Conservation (phyloP, 2,113 vertebrate species). For the Asarcornis scutulata region DNA sequence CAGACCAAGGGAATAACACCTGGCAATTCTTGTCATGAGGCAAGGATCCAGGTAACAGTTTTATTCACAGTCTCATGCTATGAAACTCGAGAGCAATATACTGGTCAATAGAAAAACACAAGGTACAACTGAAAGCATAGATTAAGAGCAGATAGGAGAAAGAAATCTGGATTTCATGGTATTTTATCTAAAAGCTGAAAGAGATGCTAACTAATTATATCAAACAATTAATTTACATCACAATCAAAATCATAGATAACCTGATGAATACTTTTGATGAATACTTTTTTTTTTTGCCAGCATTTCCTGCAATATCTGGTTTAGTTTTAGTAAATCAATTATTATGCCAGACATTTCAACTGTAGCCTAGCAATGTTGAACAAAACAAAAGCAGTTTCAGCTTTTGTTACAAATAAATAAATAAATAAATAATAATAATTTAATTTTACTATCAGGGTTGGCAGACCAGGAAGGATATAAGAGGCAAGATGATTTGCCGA, state of each 20-base stretch:
- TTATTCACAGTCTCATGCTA: neutral
- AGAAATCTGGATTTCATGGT: neutral
- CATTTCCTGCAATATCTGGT: neutral
- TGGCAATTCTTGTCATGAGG: neutral
- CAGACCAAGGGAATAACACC: neutral
- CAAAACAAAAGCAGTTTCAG: neutral
- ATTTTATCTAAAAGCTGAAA: neutral
- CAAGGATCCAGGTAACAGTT: neutral
- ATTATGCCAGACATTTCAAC: neutral
- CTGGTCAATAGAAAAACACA: neutral
- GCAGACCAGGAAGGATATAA: neutral
- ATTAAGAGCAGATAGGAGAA: neutral
- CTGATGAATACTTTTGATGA: neutral
- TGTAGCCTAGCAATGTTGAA: neutral
- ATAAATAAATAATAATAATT: too few species aligned
- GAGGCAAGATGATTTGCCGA: neutral
- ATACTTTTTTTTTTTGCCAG: neutral
- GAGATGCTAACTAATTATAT: neutral
- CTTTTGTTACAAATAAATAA: neutral
- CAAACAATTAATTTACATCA: neutral
- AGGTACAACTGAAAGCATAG: neutral
- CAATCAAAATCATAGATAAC: neutral
- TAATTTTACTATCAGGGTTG: neutral
- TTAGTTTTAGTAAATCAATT: neutral
- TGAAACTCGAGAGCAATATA: neutral